phyloP scores from a whole-genome alignment of 2,113 vertebrate genomes.

The Trochalopteron elliotii region DNA sequence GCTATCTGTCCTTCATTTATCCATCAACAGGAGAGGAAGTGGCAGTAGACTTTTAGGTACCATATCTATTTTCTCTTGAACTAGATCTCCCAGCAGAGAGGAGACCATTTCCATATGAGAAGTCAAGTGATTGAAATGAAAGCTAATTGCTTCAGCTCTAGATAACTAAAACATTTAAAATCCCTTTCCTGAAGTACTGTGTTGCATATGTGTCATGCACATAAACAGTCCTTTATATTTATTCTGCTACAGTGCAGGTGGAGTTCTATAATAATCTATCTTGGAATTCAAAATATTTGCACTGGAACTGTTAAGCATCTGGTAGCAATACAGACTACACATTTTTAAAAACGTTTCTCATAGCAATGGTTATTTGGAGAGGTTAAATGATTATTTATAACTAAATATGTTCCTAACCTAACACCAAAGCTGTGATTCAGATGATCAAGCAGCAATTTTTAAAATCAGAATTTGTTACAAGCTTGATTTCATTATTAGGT shows the following conservation, averaged over 20 bases:
- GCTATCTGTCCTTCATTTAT: neutral
- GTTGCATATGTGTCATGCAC: neutral
- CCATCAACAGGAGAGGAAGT: neutral
- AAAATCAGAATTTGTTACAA: constrained; percentile 62
- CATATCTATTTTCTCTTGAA: neutral
- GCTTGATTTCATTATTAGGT: constrained; percentile 49
- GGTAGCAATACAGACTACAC: neutral
- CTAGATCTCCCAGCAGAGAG: neutral
- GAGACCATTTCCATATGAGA: neutral
- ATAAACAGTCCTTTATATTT: neutral
- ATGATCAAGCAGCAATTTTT: constrained; percentile 65
- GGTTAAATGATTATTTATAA: constrained; percentile 28
- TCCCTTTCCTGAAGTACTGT: neutral
- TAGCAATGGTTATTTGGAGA: constrained; percentile 40
- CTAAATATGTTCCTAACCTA: constrained; percentile 16
- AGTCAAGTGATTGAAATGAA: neutral
- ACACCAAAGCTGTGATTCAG: constrained; percentile 13
- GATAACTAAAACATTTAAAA: neutral
- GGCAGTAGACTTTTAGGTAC: neutral
- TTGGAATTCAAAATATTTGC: neutral
- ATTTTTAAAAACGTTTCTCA: neutral
- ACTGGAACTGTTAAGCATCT: neutral
- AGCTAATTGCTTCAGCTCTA: neutral
- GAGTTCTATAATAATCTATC: neutral
- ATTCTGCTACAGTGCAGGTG: neutral